Percentiles rank a stretch among this genome's conserved stretches.
These are phyloP conservation scores for Parnassius orleans DNA, from an alignment of 2,888 invertebrate genomes.

Conservation along the genomic window DNA sequence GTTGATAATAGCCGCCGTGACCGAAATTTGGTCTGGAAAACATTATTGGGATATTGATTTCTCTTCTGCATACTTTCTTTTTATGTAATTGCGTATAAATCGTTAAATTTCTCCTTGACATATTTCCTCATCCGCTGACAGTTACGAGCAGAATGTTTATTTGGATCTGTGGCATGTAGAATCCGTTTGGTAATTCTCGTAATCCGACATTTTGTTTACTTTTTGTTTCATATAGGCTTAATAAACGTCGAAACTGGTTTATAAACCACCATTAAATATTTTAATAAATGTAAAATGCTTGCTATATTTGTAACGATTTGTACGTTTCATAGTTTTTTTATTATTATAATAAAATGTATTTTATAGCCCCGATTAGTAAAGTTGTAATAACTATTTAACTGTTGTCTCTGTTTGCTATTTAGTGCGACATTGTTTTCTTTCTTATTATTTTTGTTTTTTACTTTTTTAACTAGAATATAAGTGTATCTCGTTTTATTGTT, in stretches of 20 bases:
- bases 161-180: constrained; percentile 35
- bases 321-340: no score
- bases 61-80: background rate
- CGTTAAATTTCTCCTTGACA: constrained; percentile 42
- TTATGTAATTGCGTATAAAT: constrained; percentile 21
- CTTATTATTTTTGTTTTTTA: no score
- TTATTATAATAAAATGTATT: no score
- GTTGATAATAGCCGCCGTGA: no score
- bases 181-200: constrained; percentile 46
- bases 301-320: background rate
- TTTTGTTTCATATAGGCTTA: constrained; percentile 32
- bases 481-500: no score
- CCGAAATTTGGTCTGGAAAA: no score
- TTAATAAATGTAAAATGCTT: background rate
- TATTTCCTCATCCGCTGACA: constrained; percentile 37
- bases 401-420: no score
- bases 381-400: no score
- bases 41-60: background rate
- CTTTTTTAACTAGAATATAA: no score
- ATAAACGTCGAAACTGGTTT: constrained; percentile 10
- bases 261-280: background rate
- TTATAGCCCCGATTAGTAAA: no score
- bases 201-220: constrained; percentile 41
- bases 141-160: constrained; percentile 44
- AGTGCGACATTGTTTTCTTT: no score